A percentile compares a stretch with the other conserved stretches of the same genome.
These are phyloP conservation scores for Urocitellus parryii DNA, from an alignment of 2,113 vertebrate genomes.

Conservation along the genomic window DNA sequence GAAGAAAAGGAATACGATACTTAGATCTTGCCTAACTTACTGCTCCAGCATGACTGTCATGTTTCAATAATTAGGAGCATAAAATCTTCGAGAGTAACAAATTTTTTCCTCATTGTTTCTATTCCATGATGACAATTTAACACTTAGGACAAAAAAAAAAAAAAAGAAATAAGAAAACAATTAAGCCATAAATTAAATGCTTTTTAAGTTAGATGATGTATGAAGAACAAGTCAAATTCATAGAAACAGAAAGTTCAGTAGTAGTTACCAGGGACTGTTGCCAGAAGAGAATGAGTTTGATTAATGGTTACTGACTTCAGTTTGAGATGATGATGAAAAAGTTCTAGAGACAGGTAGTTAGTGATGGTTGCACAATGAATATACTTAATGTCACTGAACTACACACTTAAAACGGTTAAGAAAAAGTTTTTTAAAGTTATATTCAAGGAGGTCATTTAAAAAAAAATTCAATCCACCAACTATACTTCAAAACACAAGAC, in stretches of 20 bases:
- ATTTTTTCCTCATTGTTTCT: constrained; percentile 44
- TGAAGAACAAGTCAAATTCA: not conserved
- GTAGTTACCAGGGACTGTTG: not conserved
- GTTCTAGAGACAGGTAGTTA: not conserved
- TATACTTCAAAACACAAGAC: not conserved
- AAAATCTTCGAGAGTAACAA: not conserved
- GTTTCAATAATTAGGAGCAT: constrained; percentile 44
- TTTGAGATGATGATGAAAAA: not conserved
- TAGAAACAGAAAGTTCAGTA: not conserved
- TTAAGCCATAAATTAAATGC: constrained; percentile 9
- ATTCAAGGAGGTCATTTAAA: not conserved
- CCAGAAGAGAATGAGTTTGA: not conserved
- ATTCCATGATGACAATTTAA: constrained; percentile 28
- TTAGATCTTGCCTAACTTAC: not conserved
- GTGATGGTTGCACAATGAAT: not conserved
- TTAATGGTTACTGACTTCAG: not conserved
- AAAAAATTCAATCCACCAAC: not conserved
- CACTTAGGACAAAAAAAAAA: constrained; percentile 13
- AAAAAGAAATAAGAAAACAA: not conserved
- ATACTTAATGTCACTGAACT: not conserved
- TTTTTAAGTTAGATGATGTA: not conserved
- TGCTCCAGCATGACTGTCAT: constrained; percentile 12
- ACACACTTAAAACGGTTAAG: not conserved
- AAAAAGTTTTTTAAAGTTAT: not conserved
- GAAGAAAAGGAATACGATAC: not conserved